Conservation (phyloP, 2,797 vertebrate genomes). For the Gouania willdenowi region DNA sequence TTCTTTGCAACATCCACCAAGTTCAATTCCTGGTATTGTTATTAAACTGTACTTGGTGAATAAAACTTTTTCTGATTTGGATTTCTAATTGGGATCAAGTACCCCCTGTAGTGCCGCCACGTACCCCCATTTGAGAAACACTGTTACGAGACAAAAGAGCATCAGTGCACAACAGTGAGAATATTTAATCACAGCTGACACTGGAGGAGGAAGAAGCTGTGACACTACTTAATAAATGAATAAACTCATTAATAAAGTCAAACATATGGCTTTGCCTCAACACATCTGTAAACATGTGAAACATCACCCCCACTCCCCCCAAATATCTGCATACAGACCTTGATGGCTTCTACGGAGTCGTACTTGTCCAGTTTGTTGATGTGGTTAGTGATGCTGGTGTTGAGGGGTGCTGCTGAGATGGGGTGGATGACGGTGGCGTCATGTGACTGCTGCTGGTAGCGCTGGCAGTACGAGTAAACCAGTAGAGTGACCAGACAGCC, state of each 20-base stretch:
- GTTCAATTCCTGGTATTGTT: too few species aligned
- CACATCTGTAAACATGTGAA: conserved; percentile 11
- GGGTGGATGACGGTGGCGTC: conserved; percentile 97
- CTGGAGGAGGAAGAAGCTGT: conserved; percentile 15
- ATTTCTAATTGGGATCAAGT: too few species aligned
- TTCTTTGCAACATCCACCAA: too few species aligned
- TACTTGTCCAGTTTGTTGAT: conserved; percentile 99
- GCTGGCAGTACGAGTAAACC: conserved; percentile 93
- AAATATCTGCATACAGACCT: too few species aligned
- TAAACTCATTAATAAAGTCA: too few species aligned
- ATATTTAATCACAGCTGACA: conserved; percentile 46
- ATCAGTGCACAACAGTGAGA: conserved; percentile 35
- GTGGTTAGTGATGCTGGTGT: conserved; percentile 98
- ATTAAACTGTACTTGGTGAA: too few species aligned
- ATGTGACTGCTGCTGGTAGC: conserved; percentile 93
- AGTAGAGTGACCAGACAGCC: conserved; percentile 94
- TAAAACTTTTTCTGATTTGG: too few species aligned
- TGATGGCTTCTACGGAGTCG: conserved; percentile 95
- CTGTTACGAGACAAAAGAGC: conserved; percentile 25
- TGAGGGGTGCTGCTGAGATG: conserved; percentile 89
- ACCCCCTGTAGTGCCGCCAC: too few species aligned
- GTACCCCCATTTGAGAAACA: too few species aligned
- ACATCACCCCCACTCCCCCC: too few species aligned
- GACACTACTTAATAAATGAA: conserved; percentile 18
- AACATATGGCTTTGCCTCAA: conserved; percentile 6